Conservation (phyloP, 2,113 vertebrate genomes). For the Callaeas wilsoni region DNA sequence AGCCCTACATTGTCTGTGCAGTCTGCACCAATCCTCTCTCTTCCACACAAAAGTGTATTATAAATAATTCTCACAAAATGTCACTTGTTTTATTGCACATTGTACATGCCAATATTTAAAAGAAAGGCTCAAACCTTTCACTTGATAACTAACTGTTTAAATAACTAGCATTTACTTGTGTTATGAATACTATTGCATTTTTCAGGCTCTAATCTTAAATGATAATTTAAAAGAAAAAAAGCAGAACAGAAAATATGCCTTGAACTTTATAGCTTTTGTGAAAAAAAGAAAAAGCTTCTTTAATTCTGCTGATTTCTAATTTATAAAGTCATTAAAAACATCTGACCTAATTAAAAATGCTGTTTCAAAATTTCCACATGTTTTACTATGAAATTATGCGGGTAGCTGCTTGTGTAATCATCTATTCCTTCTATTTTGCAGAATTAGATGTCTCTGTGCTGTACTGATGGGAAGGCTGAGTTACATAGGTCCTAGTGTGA, state of each 20-base stretch:
- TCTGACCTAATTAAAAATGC: constrained; percentile 28
- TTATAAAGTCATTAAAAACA: constrained; percentile 47
- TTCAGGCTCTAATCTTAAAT: constrained; percentile 12
- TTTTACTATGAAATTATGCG: constrained; percentile 11
- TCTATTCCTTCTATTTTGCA: not conserved
- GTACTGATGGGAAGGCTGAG: not conserved
- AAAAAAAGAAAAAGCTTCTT: not conserved
- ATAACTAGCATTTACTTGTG: constrained; percentile 3
- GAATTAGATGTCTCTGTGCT: constrained; percentile 31
- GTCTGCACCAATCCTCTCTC: constrained; percentile 56
- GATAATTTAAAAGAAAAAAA: constrained; percentile 18
- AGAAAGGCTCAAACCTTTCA: constrained; percentile 24
- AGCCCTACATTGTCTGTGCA: constrained; percentile 54
- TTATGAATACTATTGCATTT: not conserved
- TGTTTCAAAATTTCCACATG: not conserved
- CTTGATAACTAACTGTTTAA: constrained; percentile 18
- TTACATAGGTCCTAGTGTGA: not conserved
- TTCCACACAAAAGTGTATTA: constrained; percentile 68
- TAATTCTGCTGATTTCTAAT: constrained; percentile 15
- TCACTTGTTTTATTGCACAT: constrained; percentile 72
- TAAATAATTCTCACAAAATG: constrained; percentile 77
- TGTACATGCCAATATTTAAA: constrained; percentile 53
- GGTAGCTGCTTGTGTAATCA: not conserved
- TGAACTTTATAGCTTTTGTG: not conserved
- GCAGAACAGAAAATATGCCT: not conserved